Evolutionary conservation across 1,140 invertebrate species (phyloP), one percentile per base, ranked within the genome.

Genomic region (Aporrectodea caliginosa): DNA sequence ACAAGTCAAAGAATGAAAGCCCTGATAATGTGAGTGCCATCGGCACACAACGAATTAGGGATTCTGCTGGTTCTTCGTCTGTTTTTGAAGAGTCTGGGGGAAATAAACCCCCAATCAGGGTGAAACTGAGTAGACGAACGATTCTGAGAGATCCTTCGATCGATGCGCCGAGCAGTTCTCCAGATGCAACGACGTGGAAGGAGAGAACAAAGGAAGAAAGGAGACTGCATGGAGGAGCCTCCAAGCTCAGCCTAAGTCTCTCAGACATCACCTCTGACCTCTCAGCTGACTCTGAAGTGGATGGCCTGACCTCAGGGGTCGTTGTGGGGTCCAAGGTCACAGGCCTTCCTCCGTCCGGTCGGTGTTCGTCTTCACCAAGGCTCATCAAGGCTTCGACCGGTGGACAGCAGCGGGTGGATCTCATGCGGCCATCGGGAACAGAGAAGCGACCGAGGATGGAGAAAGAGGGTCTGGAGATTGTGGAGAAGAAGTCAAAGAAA

Each of bases 231-330:
- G 43, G 43, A 58, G 16, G 16, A 69, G n/a, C 68, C 68, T 73
- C 71, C 6, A 33, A 31, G 71, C 71, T 73, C 71, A 31, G 71
- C n/a, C 71, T 33, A n/a, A 73, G 71, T 31, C 32, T 31, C 6
- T 33, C 71, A 6, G 32, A 33, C 71, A 33, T 31, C 29, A 12
- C 29, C n/a, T 33, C 71, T 16, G 32, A 30, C 43, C 6, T 58
- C 22, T 58, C 6, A 22, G 75, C 43, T n/a, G 75, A 76, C 29
- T 43, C 75, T n/a, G 75, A 76, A 30, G 75, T 76, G 22, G 75
- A 35, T 0, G 43, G 33, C 35, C n/a, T 76, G 27, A 68, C 75
- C 16, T 76, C 75, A 2, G 43, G 34, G 16, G 2, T 73, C 30
- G 33, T 6, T n/a, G 0, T 33, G 27, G 27, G 29, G 1, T 33